A percentile compares a stretch with the other conserved stretches of the same genome.
phyloP scores from a whole-genome alignment of 1,140 invertebrate species.

The Cydia pomonella region DNA sequence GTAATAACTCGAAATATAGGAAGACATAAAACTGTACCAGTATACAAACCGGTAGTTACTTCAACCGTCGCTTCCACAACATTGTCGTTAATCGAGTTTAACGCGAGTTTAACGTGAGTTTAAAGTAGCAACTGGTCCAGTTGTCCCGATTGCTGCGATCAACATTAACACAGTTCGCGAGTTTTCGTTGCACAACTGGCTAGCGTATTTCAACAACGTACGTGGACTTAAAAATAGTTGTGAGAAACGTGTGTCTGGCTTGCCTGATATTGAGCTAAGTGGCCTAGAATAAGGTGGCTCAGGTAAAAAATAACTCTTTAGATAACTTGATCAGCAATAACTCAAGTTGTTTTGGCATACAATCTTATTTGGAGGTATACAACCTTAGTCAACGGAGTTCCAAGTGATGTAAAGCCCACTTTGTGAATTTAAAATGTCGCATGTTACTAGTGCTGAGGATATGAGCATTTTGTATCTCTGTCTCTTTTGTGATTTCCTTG shows the following conservation, averaged over 20 bases:
- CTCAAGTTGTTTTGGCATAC: no score
- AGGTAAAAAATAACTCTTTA: not conserved
- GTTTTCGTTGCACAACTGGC: constrained; percentile 23
- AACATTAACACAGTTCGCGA: constrained; percentile 27
- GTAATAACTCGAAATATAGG: not conserved
- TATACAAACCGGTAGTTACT: constrained; percentile 13
- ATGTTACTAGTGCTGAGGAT: not conserved
- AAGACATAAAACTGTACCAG: constrained; percentile 7
- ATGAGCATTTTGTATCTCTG: not conserved
- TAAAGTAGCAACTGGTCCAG: not conserved
- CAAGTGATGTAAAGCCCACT: no score
- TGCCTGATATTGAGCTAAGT: not conserved
- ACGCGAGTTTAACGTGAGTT: not conserved
- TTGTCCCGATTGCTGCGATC: constrained; percentile 14
- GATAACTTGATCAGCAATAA: not conserved
- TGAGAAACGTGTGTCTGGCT: not conserved
- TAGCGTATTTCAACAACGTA: constrained; percentile 26
- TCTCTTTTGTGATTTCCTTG: not conserved
- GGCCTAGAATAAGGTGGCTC: not conserved
- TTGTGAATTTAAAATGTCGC: no score
- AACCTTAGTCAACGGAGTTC: no score
- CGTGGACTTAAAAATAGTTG: constrained; percentile 20
- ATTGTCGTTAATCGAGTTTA: constrained; percentile 15
- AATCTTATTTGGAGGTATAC: no score
- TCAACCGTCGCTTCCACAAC: constrained; percentile 3